Percentiles rank a stretch among this genome's conserved stretches.
These are phyloP conservation scores for Pocillopora damicornis DNA, from an alignment of 64 coral and sea anemone species.

Conservation along the genomic window DNA sequence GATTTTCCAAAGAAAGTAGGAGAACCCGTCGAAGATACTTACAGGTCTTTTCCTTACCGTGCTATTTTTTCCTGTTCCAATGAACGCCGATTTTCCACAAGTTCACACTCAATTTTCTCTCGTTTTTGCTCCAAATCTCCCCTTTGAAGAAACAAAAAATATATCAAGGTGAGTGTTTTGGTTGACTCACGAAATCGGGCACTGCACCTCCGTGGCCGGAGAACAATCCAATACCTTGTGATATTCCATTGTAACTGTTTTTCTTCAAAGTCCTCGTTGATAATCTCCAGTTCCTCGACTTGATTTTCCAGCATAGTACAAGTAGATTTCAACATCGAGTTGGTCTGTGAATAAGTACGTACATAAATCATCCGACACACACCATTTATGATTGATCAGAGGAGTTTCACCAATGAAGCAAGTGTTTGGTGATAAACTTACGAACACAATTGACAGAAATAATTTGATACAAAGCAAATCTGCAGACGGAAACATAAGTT, in stretches of 20 bases:
- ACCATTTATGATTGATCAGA: too few species aligned
- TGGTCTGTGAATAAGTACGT: constrained; percentile 50
- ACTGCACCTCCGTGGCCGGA: background rate
- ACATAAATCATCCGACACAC: too few species aligned
- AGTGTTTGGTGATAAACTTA: too few species aligned
- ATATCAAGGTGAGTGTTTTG: too few species aligned
- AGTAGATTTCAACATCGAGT: constrained; percentile 91
- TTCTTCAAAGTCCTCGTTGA: constrained; percentile 91
- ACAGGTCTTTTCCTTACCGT: constrained; percentile 32
- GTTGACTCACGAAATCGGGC: background rate
- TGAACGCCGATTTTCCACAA: constrained; percentile 49
- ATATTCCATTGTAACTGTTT: constrained; percentile 55
- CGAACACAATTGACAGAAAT: too few species aligned
- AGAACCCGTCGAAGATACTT: too few species aligned
- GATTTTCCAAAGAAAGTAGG: too few species aligned
- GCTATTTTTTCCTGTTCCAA: constrained; percentile 68
- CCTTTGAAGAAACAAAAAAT: constrained; percentile 25
- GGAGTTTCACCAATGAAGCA: too few species aligned
- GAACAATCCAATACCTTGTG: constrained; percentile 41
- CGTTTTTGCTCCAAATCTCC: constrained; percentile 38
- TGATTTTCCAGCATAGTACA: constrained; percentile 97
- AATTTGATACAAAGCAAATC: too few species aligned
- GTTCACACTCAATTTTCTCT: constrained; percentile 56
- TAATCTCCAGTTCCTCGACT: constrained; percentile 91
- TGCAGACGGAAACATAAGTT: background rate